Evolutionary conservation across 2,797 vertebrate species (phyloP).

Genomic region (Arnoldichthys spilopterus): DNA sequence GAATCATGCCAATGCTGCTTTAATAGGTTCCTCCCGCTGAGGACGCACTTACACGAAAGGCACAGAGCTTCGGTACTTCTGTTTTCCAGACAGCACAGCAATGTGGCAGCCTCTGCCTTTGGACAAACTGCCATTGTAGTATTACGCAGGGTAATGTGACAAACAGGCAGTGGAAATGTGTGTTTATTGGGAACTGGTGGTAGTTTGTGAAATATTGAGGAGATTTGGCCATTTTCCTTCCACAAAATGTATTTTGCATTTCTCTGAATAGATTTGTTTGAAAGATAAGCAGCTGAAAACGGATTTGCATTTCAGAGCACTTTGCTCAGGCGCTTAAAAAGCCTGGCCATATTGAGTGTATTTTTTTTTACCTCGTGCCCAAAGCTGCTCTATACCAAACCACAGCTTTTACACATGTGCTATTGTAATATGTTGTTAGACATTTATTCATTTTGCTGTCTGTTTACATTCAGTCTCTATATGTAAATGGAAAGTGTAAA

Average conservation of each 20-base stretch:
- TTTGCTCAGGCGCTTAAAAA: constrained; percentile 13
- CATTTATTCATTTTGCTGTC: not conserved
- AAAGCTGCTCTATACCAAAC: not conserved
- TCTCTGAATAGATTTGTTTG: constrained; percentile 77
- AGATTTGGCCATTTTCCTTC: constrained; percentile 15
- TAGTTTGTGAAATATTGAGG: not conserved
- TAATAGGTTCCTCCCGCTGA: not conserved
- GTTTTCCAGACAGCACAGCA: not conserved
- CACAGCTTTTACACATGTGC: no score
- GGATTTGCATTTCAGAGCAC: constrained; percentile 42
- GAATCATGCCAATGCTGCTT: not conserved
- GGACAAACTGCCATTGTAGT: not conserved
- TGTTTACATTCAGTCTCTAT: not conserved
- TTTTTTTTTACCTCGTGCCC: not conserved
- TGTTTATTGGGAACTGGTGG: not conserved
- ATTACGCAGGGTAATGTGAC: not conserved
- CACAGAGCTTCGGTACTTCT: not conserved
- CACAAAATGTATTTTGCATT: constrained; percentile 68
- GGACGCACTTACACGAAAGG: not conserved
- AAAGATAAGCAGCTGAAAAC: constrained; percentile 58
- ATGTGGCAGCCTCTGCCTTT: not conserved
- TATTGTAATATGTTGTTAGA: not conserved
- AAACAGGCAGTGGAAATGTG: not conserved
- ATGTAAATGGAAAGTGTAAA: not conserved
- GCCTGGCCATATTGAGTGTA: not conserved